Base-by-base conservation (phyloP, 2,888 invertebrate species). In the Epicampocera succincta region DNA sequence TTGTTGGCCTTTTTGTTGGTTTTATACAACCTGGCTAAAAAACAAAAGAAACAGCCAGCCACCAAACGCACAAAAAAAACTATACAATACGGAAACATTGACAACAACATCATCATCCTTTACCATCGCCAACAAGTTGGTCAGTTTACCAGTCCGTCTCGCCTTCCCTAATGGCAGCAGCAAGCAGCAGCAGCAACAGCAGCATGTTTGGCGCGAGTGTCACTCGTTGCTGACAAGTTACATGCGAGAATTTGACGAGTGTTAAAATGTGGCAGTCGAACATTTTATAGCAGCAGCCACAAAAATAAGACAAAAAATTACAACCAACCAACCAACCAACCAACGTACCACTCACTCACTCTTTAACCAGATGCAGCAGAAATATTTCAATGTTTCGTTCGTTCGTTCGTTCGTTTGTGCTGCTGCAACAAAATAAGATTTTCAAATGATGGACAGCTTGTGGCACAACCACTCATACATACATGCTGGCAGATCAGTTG, bases 201-300 rank as follows among this genome's bases (percentile, higher is more conserved):
- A 75, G 71, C 60, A 78, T 82, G 78, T 82, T 82, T 82, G 78
- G 78, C 71, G 82, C 82, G 84, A 86, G 86, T 87, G 88, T 87
- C 86, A 87, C 87, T 87, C 85, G 84, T 86, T 85, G 87, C 86
- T 89, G 90, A 91, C 90, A 90, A 87, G 87, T 88, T 87, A 89
- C 89, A 90, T 89, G 89, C 87, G 87, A 88, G 87, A 87, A 88
- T 89, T 89, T 89, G 90, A 90, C 88, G 88, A 88, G 89, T 89
- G 86, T 84, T 86, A 85, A 74, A 78, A 74, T 82, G 82, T 78
- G 82, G 82, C 78, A 82, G 82, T 78, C 71, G 82, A 82, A 82
- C 82, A 82, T 79, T 85, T 80, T 85, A 84, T 75, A 76, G 83
- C 71, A 65, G 76, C 74, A 79, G 81, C 75, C 75, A 68, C 75